Conservation (phyloP, 2,797 vertebrate species). For the Notamacropus eugenii region DNA sequence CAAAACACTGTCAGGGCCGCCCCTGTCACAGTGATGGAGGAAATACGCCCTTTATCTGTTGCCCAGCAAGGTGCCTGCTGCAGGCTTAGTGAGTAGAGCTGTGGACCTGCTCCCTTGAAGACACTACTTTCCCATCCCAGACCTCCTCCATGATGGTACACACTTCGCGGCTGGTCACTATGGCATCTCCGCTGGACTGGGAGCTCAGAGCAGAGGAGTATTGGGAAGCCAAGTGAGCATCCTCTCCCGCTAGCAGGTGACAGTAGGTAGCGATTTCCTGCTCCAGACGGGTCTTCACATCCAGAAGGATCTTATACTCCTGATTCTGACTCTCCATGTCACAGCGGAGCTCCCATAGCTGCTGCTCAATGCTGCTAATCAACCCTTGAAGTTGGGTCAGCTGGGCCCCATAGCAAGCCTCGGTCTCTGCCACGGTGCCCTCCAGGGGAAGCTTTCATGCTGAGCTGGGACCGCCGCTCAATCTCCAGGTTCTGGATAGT, state of each 20-base stretch:
- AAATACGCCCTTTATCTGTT: not conserved
- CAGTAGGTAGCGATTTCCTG: conserved; percentile 89
- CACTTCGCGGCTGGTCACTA: conserved; percentile 79
- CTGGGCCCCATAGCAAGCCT: conserved; percentile 90
- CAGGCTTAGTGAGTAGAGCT: conserved; percentile 76
- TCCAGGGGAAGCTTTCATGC: conserved; percentile 93
- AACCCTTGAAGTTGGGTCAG: conserved; percentile 87
- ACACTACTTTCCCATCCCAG: conserved; percentile 85
- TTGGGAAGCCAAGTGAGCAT: conserved; percentile 77
- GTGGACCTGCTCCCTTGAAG: conserved; percentile 83
- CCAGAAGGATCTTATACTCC: conserved; percentile 89
- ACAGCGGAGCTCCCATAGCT: conserved; percentile 86
- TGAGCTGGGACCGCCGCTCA: conserved; percentile 91
- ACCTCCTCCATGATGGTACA: conserved; percentile 85
- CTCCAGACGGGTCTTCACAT: conserved; percentile 92
- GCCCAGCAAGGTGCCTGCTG: not conserved
- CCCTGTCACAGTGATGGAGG: not conserved
- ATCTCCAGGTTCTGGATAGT: conserved; percentile 91
- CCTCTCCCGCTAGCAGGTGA: conserved; percentile 84
- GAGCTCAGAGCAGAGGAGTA: conserved; percentile 62
- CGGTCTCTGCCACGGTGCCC: conserved; percentile 91
- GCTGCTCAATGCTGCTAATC: conserved; percentile 85
- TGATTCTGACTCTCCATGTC: conserved; percentile 89
- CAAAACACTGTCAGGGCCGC: not conserved
- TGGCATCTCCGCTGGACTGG: conserved; percentile 72